These are phyloP conservation scores for Melanargia galathea DNA, from an alignment of 2,888 invertebrate genomes.

Conservation along the genomic window DNA sequence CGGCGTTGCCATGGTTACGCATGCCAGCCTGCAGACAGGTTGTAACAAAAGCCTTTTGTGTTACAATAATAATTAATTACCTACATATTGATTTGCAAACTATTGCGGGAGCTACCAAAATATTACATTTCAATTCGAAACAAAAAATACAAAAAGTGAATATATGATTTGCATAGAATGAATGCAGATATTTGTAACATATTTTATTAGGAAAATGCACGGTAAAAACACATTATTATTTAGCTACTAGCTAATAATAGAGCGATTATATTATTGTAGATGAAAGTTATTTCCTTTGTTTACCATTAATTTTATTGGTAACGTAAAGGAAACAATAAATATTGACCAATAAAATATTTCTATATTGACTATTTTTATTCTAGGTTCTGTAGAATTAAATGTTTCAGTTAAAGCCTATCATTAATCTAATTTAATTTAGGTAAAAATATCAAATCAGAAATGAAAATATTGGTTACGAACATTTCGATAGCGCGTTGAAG, in stretches of 20 bases:
- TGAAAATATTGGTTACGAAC: background rate
- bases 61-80: slow-evolving; percentile 37
- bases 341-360: no score
- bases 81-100: slow-evolving; percentile 32
- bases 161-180: slow-evolving; percentile 1
- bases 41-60: slow-evolving; percentile 68
- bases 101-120: slow-evolving; percentile 33
- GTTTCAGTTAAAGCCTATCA: no score
- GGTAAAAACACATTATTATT: background rate
- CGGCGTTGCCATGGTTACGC: slow-evolving; percentile 54
- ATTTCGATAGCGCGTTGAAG: slow-evolving; percentile 42
- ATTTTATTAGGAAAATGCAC: background rate
- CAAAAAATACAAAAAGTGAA: background rate
- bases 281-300: no score
- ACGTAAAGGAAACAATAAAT: no score
- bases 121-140: slow-evolving; percentile 28
- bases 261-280: no score
- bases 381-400: no score
- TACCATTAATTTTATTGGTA: no score
- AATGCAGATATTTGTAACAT: background rate
- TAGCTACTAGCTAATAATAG: no score
- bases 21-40: slow-evolving; percentile 55
- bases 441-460: background rate
- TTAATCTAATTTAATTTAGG: no score
- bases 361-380: no score